phyloP scores from a whole-genome alignment of 2,888 invertebrate genomes.

The Melanchra persicariae region DNA sequence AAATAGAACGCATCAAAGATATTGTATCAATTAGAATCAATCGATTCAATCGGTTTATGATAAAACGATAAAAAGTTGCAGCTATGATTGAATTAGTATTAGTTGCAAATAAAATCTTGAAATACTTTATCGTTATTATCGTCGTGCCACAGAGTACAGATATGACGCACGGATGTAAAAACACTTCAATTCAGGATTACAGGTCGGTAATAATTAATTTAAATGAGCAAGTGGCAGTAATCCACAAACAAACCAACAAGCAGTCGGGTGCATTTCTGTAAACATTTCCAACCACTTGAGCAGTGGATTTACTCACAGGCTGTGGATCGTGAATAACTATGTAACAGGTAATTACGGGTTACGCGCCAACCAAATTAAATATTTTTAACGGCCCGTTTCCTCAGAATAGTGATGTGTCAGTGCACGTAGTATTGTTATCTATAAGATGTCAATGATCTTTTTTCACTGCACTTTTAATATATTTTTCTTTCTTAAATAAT shows the following conservation, averaged over 20 bases:
- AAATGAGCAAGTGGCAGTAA: conserved; percentile 55
- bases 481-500: conserved; percentile 18
- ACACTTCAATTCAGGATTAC: conserved; percentile 22
- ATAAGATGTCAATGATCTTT: conserved; percentile 38
- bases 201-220: conserved; percentile 54
- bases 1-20: conserved; percentile 37
- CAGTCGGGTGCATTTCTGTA: conserved; percentile 61
- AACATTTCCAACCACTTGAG: conserved; percentile 71
- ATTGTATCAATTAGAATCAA: conserved; percentile 62
- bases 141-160: conserved; percentile 5
- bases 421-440: conserved; percentile 47
- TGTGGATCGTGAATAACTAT: conserved; percentile 80
- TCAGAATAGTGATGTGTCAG: conserved; percentile 78
- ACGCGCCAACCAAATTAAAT: conserved; percentile 84
- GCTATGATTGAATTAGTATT: conserved; percentile 50
- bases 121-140: conserved; percentile 23
- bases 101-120: conserved; percentile 38
- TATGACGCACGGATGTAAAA: conserved; percentile 33
- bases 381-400: conserved; percentile 83
- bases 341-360: conserved; percentile 83
- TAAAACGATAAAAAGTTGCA: conserved; percentile 47
- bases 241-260: conserved; percentile 61
- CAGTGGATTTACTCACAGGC: conserved; percentile 76
- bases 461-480: conserved; percentile 11
- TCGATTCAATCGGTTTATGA: conserved; percentile 55